Percentiles rank a stretch among this genome's conserved stretches.
These are phyloP conservation scores for Dallia pectoralis DNA, from an alignment of 2,797 vertebrate species.

Conservation along the genomic window DNA sequence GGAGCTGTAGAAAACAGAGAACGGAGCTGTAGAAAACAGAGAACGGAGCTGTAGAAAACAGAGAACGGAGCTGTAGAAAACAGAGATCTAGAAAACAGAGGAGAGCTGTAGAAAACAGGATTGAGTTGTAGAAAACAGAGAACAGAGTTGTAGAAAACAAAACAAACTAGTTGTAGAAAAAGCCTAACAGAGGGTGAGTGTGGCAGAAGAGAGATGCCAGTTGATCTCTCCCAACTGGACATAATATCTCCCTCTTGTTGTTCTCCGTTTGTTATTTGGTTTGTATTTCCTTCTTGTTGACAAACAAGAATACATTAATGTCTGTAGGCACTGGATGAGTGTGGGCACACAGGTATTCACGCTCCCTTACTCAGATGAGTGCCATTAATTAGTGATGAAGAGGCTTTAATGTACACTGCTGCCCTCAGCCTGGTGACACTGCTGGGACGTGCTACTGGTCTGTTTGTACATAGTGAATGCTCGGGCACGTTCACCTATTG, in stretches of 20 bases:
- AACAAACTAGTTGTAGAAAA: background rate
- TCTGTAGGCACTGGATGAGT: slow-evolving; percentile 42
- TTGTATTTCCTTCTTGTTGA: slow-evolving; percentile 46
- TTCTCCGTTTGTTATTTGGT: slow-evolving; percentile 32
- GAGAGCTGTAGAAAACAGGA: background rate
- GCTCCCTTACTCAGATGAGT: slow-evolving; percentile 47
- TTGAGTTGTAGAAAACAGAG: too few relatives aligned
- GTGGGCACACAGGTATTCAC: slow-evolving; percentile 56
- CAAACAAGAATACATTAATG: slow-evolving; percentile 54
- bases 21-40: background rate
- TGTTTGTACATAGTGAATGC: background rate
- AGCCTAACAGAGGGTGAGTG: slow-evolving; percentile 23
- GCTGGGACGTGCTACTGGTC: background rate
- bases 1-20: slow-evolving; percentile 13
- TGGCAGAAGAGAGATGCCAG: slow-evolving; percentile 55
- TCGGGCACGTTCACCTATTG: background rate
- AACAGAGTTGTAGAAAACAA: background rate
- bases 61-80: slow-evolving; percentile 1
- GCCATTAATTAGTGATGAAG: slow-evolving; percentile 66
- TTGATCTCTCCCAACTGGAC: slow-evolving; percentile 54
- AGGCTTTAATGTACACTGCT: slow-evolving; percentile 43
- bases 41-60: background rate
- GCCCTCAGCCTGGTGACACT: background rate
- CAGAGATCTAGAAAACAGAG: slow-evolving; percentile 19
- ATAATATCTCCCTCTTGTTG: slow-evolving; percentile 49